Evolutionary conservation across 2,113 vertebrate genomes (phyloP), one percentile per base, ranked within the genome.

Genomic region (Sprattus sprattus): DNA sequence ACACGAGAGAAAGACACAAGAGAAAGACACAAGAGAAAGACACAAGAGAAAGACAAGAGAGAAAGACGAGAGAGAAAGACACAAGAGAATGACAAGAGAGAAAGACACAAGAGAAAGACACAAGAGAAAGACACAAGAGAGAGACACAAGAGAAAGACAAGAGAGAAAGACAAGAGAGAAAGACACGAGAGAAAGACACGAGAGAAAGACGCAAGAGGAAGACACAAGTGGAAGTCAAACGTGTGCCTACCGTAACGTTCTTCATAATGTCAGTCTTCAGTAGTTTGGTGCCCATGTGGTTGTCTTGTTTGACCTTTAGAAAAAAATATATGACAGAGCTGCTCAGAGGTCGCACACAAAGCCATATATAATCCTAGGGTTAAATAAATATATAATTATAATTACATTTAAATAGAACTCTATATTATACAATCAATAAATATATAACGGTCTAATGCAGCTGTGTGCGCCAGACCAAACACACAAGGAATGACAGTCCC

Each of bases 261-360:
- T 85, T 89, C 15, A 95, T 91, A 50, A 87, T 8, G 0, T 91
- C 88, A 86, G 11, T 89, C 54, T 88, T 89, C 84, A 95, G 88
- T 80, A 96, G 85, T 83, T 86, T 91, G 18, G 94, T 87, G 81
- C 84, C 92, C 0, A 93, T 91, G 45, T 92, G 90, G 0, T 3
- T 81, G 88, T 96, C 94, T 57, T 64, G 91, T 22, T 47, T 86
- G 28, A 94, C 80, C 95, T 96, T 82, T 25, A 5, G 6, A 60
- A 20, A 18, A 18, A 89, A 44, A 82, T 54, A 82, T 20, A 84
- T n/a, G 84, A 84, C 20, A 87, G 6, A 81, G 3, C 50, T n/a
- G n/a, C 6, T 84, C 45, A 85, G 39, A 11, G 64, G 57, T 7
- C 57, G 1, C 2, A 6, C 57, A 64, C 57, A 54, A 18, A 18